Evolutionary conservation across 1,140 invertebrate genomes (phyloP).

Genomic region (Temnothorax longispinosus): DNA sequence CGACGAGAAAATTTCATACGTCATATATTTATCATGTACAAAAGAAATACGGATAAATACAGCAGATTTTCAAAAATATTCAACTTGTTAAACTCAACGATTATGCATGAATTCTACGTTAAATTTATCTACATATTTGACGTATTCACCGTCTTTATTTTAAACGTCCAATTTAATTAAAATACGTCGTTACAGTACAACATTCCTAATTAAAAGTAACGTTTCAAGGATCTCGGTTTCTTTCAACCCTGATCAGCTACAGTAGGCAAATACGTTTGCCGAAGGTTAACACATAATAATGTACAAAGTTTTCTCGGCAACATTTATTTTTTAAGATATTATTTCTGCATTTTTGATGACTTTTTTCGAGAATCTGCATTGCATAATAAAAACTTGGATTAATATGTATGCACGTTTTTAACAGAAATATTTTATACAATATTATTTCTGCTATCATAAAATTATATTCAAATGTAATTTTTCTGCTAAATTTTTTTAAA

Average conservation of each 20-base stretch:
- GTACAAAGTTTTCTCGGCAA: conserved; percentile 58
- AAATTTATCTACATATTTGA: background rate
- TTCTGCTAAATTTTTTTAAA: background rate
- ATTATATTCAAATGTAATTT: background rate
- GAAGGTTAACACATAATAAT: conserved; percentile 73
- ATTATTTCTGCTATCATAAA: background rate
- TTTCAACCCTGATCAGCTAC: conserved; percentile 61
- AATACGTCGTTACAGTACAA: background rate
- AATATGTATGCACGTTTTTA: background rate
- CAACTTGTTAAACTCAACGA: background rate
- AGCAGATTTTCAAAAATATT: background rate
- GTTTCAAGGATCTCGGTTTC: conserved; percentile 69
- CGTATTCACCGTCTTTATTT: background rate
- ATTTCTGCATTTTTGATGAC: conserved; percentile 12
- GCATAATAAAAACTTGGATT: background rate
- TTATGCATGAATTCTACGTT: background rate
- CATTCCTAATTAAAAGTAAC: conserved; percentile 34
- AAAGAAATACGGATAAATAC: background rate
- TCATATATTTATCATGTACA: background rate
- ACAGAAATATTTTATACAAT: background rate
- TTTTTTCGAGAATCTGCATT: background rate
- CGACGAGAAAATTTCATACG: background rate
- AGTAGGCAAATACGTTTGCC: conserved; percentile 69
- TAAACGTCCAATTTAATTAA: background rate
- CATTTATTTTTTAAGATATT: conserved; percentile 6